phyloP scores from a whole-genome alignment of 2,888 invertebrate species.

The Cecidostiba fungosa region DNA sequence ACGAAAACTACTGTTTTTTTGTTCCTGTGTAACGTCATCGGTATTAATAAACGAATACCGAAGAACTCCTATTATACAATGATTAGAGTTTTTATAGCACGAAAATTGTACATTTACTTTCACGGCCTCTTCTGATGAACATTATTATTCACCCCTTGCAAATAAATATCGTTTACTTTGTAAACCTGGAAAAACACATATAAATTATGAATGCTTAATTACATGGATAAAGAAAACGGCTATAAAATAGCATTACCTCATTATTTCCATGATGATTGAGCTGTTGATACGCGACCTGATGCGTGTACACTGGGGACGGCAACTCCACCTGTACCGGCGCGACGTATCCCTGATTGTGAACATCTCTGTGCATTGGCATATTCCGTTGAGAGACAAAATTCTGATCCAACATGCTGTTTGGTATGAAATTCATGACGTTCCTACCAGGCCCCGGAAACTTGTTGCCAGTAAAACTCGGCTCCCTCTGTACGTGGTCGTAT shows the following conservation, averaged over 20 bases:
- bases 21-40: neutral
- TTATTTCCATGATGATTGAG: constrained; percentile 34
- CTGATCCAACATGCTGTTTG: constrained; percentile 14
- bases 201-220: neutral
- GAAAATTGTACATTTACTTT: constrained; percentile 27
- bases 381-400: constrained; percentile 27
- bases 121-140: constrained; percentile 38
- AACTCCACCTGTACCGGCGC: constrained; percentile 32
- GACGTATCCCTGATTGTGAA: constrained; percentile 46
- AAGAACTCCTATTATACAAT: constrained; percentile 49
- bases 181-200: constrained; percentile 44
- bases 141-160: constrained; percentile 47
- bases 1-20: constrained; percentile 21
- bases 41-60: constrained; percentile 13
- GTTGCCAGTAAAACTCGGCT: constrained; percentile 23
- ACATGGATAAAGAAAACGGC: neutral
- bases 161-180: constrained; percentile 50
- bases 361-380: constrained; percentile 23
- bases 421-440: constrained; percentile 29
- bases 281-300: constrained; percentile 46
- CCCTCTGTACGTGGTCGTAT: constrained; percentile 15
- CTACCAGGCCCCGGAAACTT: neutral
- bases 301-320: constrained; percentile 44
- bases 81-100: constrained; percentile 25
- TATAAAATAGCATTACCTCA: constrained; percentile 50